Percentiles rank a stretch among this genome's conserved stretches.
Evolutionary conservation across 2,113 vertebrate species (phyloP).

Genomic region (Forbesichthys papilliferus): DNA sequence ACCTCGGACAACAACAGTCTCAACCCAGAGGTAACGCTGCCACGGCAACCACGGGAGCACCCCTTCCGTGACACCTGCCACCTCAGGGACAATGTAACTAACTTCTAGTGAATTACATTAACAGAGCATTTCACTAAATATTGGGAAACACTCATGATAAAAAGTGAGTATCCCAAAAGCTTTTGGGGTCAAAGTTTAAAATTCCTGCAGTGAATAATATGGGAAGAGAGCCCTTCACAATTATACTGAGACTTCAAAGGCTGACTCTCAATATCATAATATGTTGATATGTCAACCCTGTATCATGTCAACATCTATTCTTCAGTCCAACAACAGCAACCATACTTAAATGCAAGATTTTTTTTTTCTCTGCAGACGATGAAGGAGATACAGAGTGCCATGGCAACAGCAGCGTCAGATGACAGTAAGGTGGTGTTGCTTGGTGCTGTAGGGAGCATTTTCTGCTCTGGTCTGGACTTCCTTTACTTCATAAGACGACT

Average conservation of each 20-base stretch:
- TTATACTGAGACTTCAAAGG: too few species aligned
- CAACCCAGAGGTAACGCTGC: slow-evolving; percentile 85
- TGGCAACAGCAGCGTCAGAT: slow-evolving; percentile 92
- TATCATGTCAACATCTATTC: too few species aligned
- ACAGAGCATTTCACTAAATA: too few species aligned
- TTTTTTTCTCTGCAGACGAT: slow-evolving; percentile 82
- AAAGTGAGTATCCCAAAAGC: too few species aligned
- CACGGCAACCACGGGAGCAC: not conserved
- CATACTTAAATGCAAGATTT: not conserved
- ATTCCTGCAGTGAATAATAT: too few species aligned
- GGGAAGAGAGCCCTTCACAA: too few species aligned
- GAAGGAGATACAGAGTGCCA: slow-evolving; percentile 97
- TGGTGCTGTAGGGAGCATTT: slow-evolving; percentile 89
- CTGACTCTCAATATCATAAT: too few species aligned
- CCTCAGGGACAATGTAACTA: not conserved
- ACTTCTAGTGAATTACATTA: too few species aligned
- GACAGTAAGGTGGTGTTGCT: slow-evolving; percentile 96
- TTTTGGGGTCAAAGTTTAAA: too few species aligned
- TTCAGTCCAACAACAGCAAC: too few species aligned
- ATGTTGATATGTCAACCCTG: too few species aligned
- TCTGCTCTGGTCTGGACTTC: slow-evolving; percentile 96
- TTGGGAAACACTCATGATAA: too few species aligned
- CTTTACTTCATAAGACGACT: slow-evolving; percentile 94
- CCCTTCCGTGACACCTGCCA: not conserved
- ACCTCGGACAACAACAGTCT: slow-evolving; percentile 96